Evolutionary conservation across 2,888 invertebrate species (phyloP), one percentile per base, ranked within the genome.

Genomic region (Sinelater perroti): DNA sequence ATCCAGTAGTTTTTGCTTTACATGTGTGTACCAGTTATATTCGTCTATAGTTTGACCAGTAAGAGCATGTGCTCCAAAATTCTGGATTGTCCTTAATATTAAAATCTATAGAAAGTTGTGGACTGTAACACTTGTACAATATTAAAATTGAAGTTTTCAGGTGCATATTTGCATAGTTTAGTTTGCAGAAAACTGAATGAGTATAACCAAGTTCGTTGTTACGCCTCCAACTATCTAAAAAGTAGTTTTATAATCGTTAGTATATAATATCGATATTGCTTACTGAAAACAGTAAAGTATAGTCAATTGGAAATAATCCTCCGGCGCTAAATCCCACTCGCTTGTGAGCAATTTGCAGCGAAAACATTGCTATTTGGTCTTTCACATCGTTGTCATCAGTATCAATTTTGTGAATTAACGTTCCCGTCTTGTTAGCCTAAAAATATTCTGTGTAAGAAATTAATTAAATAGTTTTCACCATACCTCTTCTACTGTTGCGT

Each of bases 281-380:
- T 67, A 75, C 75, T 21, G 72, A 73, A 63, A 75, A 74, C 13
- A 76, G 11, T 14, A 75, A 47, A 3, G 65, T 67, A 57, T 69
- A 72, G 52, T 75, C 70, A 2, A 76, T 67, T 0, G 70, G 58
- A 56, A 76, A 76, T 58, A 74, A 70, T 49, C 74, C 75, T 17
- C 71, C 73, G 2, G 75, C 75, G 49, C 68, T 71, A 44, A 75
- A 75, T 62, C 72, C 69, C 6, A 70, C 62, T 47, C 68, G 62
- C 61, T 72, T 70, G 47, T 76, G 74, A 0, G 71, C 67, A 10
- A 75, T 72, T 66, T 76, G 76, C 40, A 76, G 56, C 0, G 75
- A 74, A 64, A 75, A 75, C 70, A 75, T 71, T 56, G 72, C 71
- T 7, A 76, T 73, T 64, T 72, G 69, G 40, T 74, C 70, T 47